A percentile compares a stretch with the other conserved stretches of the same genome.
phyloP scores from a whole-genome alignment of 23 tunicate species.

The Clavelina lepadiformis region DNA sequence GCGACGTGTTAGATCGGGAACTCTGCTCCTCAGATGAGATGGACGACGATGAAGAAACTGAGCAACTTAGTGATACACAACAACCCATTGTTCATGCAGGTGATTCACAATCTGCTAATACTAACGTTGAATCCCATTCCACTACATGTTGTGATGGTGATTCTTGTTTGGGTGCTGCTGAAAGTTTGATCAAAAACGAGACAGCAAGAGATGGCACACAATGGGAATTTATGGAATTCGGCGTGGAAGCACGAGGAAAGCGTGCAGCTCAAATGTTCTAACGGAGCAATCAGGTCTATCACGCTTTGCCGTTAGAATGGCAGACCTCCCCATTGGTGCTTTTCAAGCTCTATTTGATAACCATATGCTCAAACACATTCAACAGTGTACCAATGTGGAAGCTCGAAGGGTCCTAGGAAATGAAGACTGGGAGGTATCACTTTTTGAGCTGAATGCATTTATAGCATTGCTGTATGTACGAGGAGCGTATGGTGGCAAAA shows the following conservation, averaged over 20 bases:
- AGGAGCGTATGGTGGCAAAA: conserved; percentile 23
- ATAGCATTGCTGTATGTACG: conserved; percentile 13
- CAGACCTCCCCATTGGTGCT: conserved; percentile 16
- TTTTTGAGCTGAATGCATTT: conserved; percentile 7
- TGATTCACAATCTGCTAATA: conserved; percentile 23
- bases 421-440: conserved; percentile 7
- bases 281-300: conserved; percentile 15
- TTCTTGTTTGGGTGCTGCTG: conserved; percentile 30
- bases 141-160: conserved; percentile 19
- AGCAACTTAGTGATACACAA: conserved; percentile 18
- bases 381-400: conserved; percentile 18
- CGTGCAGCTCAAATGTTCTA: conserved; percentile 6
- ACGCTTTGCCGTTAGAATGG: conserved; percentile 17
- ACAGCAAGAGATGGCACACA: conserved; percentile 27
- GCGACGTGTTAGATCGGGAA: conserved; percentile 19
- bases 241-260: conserved; percentile 8
- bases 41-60: conserved; percentile 20
- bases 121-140: conserved; percentile 18
- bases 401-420: conserved; percentile 10
- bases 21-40: conserved; percentile 25
- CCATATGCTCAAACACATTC: conserved; percentile 8
- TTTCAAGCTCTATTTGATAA: conserved; percentile 24
- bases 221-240: conserved; percentile 17
- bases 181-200: conserved; percentile 22
- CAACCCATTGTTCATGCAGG: conserved; percentile 8